Percentiles rank a stretch among this genome's conserved stretches.
These are phyloP conservation scores for Felis chaus DNA, from an alignment of 2,113 vertebrate genomes.

Conservation along the genomic window DNA sequence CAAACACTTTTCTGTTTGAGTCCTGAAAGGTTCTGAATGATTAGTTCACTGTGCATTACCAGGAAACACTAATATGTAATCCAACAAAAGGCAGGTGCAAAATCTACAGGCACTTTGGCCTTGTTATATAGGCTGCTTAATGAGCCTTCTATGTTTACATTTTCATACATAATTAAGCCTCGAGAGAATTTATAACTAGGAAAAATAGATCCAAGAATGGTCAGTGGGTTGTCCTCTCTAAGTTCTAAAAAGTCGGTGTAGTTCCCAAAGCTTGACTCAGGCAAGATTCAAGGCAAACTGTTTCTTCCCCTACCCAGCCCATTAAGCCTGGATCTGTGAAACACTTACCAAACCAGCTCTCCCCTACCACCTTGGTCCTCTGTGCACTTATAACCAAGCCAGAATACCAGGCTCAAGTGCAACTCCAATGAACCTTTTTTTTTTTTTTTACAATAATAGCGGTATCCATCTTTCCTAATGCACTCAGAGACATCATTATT, in stretches of 20 bases:
- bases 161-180: slow-evolving; percentile 23
- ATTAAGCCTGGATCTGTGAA: background rate
- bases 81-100: background rate
- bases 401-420: background rate
- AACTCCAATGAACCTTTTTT: background rate
- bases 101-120: background rate
- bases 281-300: background rate
- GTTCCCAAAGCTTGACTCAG: background rate
- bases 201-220: background rate
- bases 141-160: background rate
- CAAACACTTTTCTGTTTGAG: background rate
- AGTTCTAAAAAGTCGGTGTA: background rate
- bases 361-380: background rate
- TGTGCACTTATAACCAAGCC: background rate
- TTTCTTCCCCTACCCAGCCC: background rate
- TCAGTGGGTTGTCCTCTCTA: background rate
- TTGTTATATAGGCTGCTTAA: background rate
- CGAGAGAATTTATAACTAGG: background rate
- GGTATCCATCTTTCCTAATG: slow-evolving; percentile 4
- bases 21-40: background rate
- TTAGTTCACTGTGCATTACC: background rate
- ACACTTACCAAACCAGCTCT: background rate
- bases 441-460: background rate
- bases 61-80: background rate
- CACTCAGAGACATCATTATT: background rate